A percentile compares a stretch with the other conserved stretches of the same genome.
phyloP scores from a whole-genome alignment of 2,797 vertebrate genomes.

The Thaleichthys pacificus region DNA sequence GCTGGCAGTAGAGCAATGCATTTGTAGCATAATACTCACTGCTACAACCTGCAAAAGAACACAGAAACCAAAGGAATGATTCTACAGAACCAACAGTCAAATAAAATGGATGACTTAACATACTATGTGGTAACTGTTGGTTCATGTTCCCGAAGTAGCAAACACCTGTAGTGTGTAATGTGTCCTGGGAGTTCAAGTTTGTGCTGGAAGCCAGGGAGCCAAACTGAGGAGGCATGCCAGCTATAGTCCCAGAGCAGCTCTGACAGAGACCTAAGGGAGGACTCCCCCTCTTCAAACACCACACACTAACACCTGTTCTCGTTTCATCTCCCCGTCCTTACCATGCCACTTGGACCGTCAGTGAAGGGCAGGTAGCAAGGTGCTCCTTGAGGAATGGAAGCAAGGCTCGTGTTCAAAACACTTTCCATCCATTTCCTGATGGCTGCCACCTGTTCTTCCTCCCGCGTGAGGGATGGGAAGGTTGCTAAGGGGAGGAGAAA shows the following conservation, averaged over 20 bases:
- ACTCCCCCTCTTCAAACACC: constrained; percentile 9
- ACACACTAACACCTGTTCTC: constrained; percentile 72
- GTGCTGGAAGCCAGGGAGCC: not conserved
- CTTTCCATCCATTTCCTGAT: constrained; percentile 71
- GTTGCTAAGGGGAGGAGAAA: constrained; percentile 54
- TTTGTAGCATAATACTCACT: not conserved
- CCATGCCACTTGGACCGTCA: constrained; percentile 62
- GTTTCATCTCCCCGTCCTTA: constrained; percentile 63
- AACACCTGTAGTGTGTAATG: too few species aligned
- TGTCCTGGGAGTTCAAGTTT: too few species aligned
- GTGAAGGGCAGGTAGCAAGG: constrained; percentile 71
- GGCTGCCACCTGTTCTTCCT: constrained; percentile 75
- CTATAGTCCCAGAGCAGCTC: not conserved
- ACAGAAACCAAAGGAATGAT: not conserved
- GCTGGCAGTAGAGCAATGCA: not conserved
- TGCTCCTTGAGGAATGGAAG: constrained; percentile 67
- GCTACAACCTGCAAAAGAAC: too few species aligned
- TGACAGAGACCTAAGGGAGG: constrained; percentile 53
- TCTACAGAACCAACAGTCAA: not conserved
- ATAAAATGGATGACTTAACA: too few species aligned
- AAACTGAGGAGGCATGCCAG: not conserved
- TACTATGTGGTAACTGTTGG: too few species aligned
- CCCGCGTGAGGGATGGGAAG: constrained; percentile 52
- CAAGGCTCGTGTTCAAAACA: constrained; percentile 67
- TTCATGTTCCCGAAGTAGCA: too few species aligned